A percentile compares a stretch with the other conserved stretches of the same genome.
These are phyloP conservation scores for Ruditapes philippinarum DNA, from an alignment of 1,140 invertebrate species.

Conservation along the genomic window DNA sequence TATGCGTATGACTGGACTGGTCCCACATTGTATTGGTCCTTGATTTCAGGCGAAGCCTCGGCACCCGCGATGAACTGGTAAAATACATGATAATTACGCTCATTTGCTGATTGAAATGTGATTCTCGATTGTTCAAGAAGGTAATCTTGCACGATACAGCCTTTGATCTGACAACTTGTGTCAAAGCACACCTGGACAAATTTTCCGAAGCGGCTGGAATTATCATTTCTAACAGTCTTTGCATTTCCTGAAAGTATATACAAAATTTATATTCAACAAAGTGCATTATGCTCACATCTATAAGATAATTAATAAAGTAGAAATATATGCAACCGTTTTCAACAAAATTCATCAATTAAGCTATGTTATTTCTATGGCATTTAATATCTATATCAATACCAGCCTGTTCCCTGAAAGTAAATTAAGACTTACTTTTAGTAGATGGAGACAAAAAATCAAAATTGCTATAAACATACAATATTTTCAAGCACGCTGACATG, in stretches of 20 bases:
- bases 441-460: too few relatives aligned
- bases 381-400: too few relatives aligned
- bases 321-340: too few relatives aligned
- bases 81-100: conserved; percentile 98
- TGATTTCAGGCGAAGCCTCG: conserved; percentile 92
- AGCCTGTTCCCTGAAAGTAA: too few relatives aligned
- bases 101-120: conserved; percentile 94
- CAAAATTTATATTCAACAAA: too few relatives aligned
- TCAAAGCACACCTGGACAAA: conserved; percentile 86
- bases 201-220: conserved; percentile 99
- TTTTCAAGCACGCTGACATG: too few relatives aligned
- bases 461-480: too few relatives aligned
- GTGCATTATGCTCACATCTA: too few relatives aligned
- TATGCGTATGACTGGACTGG: conserved; percentile 93
- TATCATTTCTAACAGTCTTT: conserved; percentile 99
- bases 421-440: too few relatives aligned
- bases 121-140: conserved; percentile 98
- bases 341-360: too few relatives aligned
- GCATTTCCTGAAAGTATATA: conserved; percentile 93
- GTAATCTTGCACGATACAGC: conserved; percentile 98
- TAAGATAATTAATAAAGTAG: too few relatives aligned
- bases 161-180: conserved; percentile 91
- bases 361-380: too few relatives aligned
- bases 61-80: conserved; percentile 96
- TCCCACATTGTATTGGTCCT: conserved; percentile 91